Evolutionary conservation across 2,888 invertebrate genomes (phyloP), one percentile per base, ranked within the genome.

Genomic region (Elmis aenea): DNA sequence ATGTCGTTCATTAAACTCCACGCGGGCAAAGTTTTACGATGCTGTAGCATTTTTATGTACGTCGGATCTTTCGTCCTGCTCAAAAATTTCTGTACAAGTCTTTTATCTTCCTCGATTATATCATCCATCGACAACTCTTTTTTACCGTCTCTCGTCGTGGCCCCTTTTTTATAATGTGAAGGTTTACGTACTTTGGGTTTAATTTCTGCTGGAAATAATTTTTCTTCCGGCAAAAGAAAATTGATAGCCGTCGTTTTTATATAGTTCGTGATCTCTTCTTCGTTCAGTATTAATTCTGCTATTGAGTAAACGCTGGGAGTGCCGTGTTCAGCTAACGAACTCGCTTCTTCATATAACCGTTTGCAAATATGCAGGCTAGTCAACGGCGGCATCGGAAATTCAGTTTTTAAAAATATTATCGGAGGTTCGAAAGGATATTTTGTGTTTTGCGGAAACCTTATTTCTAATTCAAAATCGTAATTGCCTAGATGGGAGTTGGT

Each of bases 341-440:
- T 68, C 0, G 86, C 84, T 70, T 85, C 84, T n/a, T 79, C 72
- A 45, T 81, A 69, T 26, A 88, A 66, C 50, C 76, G 72, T 37
- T 77, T 73, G 2, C 78, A 79, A 45, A 87, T 74, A 57, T 79
- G 77, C 29, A 88, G 66, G 46, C 77, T 77, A 13, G 79, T 70
- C 38, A 77, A 64, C 26, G 76, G 73, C 2, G 86, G 84, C 46
- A 83, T 71, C 33, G 78, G 70, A 40, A 75, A 75, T 45, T 74
- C 73, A 0, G 79, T 74, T 67, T 78, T 81, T 22, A 85, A 67
- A 55, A 82, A 85, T 43, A 87, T 70, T 39, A 81, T 67, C 0
- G 87, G 86, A 0, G 83, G 73, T 64, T 86, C 83, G 54, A 75
- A 80, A 0, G 88, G 88, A 64, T 88, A 89, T 28, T 74, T 73